Evolutionary conservation across 2,797 vertebrate species (phyloP).

Genomic region (Characodon lateralis): DNA sequence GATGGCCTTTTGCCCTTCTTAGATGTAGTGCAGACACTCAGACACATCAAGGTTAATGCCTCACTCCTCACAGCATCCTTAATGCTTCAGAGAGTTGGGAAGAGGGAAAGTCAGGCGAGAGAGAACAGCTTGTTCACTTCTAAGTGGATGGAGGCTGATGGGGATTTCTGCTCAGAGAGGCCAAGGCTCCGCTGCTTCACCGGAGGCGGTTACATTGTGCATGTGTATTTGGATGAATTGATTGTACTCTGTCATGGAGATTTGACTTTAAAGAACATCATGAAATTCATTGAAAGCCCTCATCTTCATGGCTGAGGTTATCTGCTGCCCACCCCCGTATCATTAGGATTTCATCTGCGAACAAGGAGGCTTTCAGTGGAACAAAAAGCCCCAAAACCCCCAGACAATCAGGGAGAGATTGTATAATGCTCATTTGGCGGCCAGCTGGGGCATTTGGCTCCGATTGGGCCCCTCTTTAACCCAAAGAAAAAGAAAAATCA

Average conservation of each 20-base stretch:
- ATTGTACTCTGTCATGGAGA: slow-evolving; percentile 41
- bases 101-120: slow-evolving; percentile 27
- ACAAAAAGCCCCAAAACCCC: slow-evolving; percentile 47
- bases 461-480: slow-evolving; percentile 64
- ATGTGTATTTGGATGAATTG: slow-evolving; percentile 23
- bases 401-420: slow-evolving; percentile 61
- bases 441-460: slow-evolving; percentile 63
- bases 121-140: slow-evolving; percentile 50
- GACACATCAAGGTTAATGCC: slow-evolving; percentile 49
- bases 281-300: slow-evolving; percentile 42
- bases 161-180: slow-evolving; percentile 22
- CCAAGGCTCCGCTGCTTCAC: slow-evolving; percentile 14
- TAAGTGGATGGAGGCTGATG: slow-evolving; percentile 41
- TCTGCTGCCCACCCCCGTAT: slow-evolving; percentile 42
- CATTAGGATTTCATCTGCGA: slow-evolving; percentile 61
- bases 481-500: slow-evolving; percentile 61
- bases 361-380: slow-evolving; percentile 64
- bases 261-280: slow-evolving; percentile 43
- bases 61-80: slow-evolving; percentile 33
- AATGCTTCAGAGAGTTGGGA: slow-evolving; percentile 38
- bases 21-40: slow-evolving; percentile 27
- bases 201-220: slow-evolving; percentile 10
- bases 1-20: slow-evolving; percentile 30
- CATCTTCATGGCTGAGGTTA: slow-evolving; percentile 56
- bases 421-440: slow-evolving; percentile 69